Percentiles rank a stretch among this genome's conserved stretches.
phyloP scores from a whole-genome alignment of 2,797 vertebrate genomes.

The Molossus molossus region DNA sequence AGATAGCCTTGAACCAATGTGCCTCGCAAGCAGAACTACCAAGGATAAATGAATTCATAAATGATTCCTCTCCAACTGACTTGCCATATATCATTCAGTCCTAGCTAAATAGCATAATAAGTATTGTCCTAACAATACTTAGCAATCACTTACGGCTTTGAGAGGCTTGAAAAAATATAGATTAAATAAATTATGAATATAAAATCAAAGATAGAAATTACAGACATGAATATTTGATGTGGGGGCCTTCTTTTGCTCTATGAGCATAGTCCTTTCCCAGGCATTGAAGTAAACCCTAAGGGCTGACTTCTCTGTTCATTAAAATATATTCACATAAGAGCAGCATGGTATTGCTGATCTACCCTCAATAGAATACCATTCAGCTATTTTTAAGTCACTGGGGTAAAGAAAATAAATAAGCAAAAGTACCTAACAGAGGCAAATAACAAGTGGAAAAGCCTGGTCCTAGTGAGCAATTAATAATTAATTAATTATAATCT shows the following conservation, averaged over 20 bases:
- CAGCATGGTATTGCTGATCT: background rate
- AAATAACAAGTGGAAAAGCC: slow-evolving; percentile 8
- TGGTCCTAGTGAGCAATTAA: background rate
- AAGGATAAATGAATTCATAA: slow-evolving; percentile 64
- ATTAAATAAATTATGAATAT: slow-evolving; percentile 79
- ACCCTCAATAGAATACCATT: background rate
- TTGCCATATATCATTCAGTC: slow-evolving; percentile 51
- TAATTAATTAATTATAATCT: background rate
- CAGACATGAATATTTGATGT: slow-evolving; percentile 75
- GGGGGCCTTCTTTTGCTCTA: background rate
- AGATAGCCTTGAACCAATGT: background rate
- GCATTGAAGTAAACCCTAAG: background rate
- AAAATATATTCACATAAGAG: slow-evolving; percentile 26
- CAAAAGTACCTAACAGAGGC: background rate
- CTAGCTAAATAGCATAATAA: slow-evolving; percentile 20
- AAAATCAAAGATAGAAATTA: slow-evolving; percentile 77
- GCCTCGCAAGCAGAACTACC: slow-evolving; percentile 45
- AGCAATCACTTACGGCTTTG: slow-evolving; percentile 63
- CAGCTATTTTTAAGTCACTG: slow-evolving; percentile 63
- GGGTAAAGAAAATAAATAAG: slow-evolving; percentile 57
- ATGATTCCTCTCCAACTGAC: slow-evolving; percentile 2
- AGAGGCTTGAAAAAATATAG: slow-evolving; percentile 58
- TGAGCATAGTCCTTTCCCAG: slow-evolving; percentile 63
- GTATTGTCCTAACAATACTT: slow-evolving; percentile 58
- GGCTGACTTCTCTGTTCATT: slow-evolving; percentile 64